Evolutionary conservation across 2,888 invertebrate genomes (phyloP).

Genomic region (Tryphoninae sp.): DNA sequence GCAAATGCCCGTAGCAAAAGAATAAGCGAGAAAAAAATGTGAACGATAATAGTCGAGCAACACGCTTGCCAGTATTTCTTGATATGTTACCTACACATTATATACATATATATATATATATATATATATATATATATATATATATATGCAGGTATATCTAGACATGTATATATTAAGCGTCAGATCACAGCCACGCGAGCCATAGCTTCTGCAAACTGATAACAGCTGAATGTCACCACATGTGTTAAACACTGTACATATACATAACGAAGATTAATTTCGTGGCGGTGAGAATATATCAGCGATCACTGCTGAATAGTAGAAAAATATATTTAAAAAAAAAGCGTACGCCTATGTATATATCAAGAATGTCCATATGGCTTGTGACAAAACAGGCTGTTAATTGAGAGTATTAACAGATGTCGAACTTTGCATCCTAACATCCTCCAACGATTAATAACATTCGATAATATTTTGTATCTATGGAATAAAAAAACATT

Average conservation of each 20-base stretch:
- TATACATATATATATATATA: background rate
- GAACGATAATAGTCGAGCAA: slow-evolving; percentile 34
- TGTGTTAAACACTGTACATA: slow-evolving; percentile 15
- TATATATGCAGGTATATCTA: background rate
- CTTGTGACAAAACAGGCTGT: too few relatives aligned
- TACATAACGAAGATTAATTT: background rate
- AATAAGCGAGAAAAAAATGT: background rate
- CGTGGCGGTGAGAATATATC: too few relatives aligned
- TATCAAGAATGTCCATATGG: too few relatives aligned
- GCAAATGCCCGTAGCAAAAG: background rate
- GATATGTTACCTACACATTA: background rate
- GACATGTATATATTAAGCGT: background rate
- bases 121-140: background rate
- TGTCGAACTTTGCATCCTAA: too few relatives aligned
- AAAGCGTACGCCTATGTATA: too few relatives aligned
- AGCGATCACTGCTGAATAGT: too few relatives aligned
- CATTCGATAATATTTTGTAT: too few relatives aligned
- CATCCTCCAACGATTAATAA: too few relatives aligned
- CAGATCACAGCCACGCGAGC: slow-evolving; percentile 21
- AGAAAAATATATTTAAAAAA: too few relatives aligned
- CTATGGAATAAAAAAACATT: too few relatives aligned
- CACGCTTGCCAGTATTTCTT: background rate
- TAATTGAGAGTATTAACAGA: too few relatives aligned
- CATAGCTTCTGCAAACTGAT: slow-evolving; percentile 22
- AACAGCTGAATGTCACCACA: slow-evolving; percentile 24